These are phyloP conservation scores for Toxonevra muliebris DNA, from an alignment of 2,888 invertebrate species.

Conservation along the genomic window DNA sequence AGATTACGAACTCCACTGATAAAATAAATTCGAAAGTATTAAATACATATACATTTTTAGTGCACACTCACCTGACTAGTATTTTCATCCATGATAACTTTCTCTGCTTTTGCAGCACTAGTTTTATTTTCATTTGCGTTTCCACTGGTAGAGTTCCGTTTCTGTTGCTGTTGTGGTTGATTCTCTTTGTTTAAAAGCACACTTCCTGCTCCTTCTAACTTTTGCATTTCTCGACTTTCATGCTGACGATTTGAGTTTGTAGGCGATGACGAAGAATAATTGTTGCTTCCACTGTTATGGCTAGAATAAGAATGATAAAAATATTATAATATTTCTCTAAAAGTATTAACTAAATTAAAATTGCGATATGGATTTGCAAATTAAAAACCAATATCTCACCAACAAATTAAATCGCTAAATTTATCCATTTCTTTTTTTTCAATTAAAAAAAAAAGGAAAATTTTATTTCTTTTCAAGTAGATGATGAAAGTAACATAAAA, in stretches of 20 bases:
- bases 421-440: slow-evolving; percentile 30
- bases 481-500: no score
- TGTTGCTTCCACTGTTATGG: slow-evolving; percentile 43
- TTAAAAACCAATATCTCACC: slow-evolving; percentile 30
- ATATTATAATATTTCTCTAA: neutral
- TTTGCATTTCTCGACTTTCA: slow-evolving; percentile 22
- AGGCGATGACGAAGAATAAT: slow-evolving; percentile 28
- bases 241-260: slow-evolving; percentile 28
- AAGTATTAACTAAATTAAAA: neutral
- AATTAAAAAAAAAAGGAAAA: neutral
- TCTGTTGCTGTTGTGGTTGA: neutral
- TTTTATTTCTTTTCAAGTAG: no score
- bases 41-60: neutral
- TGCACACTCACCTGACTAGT: slow-evolving; percentile 31
- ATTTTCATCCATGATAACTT: slow-evolving; percentile 8
- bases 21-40: slow-evolving; percentile 4
- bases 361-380: neutral
- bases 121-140: slow-evolving; percentile 8
- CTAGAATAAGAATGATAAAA: slow-evolving; percentile 36
- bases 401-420: slow-evolving; percentile 35
- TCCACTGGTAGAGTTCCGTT: neutral
- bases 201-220: slow-evolving; percentile 5
- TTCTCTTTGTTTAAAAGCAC: slow-evolving; percentile 8
- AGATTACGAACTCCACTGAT: neutral
- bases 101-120: neutral